Evolutionary conservation across 2,888 invertebrate species (phyloP).

Genomic region (Tiphia femorata): DNA sequence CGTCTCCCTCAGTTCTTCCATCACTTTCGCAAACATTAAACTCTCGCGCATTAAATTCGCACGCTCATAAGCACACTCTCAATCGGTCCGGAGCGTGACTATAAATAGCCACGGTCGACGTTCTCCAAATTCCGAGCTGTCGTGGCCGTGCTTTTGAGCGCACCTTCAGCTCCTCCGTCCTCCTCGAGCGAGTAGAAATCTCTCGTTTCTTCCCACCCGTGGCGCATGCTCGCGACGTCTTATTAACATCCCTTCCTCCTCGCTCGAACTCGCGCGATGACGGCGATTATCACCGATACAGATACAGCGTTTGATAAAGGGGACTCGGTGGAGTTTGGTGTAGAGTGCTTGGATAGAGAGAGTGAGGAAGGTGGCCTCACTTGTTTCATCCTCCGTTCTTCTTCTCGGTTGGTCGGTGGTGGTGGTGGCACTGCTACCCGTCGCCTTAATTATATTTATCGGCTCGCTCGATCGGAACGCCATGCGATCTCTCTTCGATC

Average conservation of each 20-base stretch:
- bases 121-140: not conserved
- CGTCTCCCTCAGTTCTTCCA: too few relatives aligned
- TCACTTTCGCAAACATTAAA: too few relatives aligned
- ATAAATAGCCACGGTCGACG: not conserved
- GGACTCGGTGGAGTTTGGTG: slow-evolving; percentile 28
- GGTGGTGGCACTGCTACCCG: slow-evolving; percentile 29
- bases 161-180: not conserved
- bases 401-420: not conserved
- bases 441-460: slow-evolving; percentile 52
- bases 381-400: too few relatives aligned
- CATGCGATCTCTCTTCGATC: slow-evolving; percentile 21
- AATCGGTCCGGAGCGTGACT: not conserved
- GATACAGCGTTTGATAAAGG: slow-evolving; percentile 33
- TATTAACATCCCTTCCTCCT: slow-evolving; percentile 41
- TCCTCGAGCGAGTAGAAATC: too few relatives aligned
- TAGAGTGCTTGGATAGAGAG: slow-evolving; percentile 16
- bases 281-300: slow-evolving; percentile 36
- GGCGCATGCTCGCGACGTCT: slow-evolving; percentile 28
- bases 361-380: too few relatives aligned
- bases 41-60: too few relatives aligned
- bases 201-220: not conserved
- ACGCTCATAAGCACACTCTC: too few relatives aligned
- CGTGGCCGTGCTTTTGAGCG: not conserved
- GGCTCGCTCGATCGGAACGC: slow-evolving; percentile 43
- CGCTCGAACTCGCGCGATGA: slow-evolving; percentile 35